Evolutionary conservation across 2,888 invertebrate genomes (phyloP), one percentile per base, ranked within the genome.

Genomic region (Ophion ellenae): DNA sequence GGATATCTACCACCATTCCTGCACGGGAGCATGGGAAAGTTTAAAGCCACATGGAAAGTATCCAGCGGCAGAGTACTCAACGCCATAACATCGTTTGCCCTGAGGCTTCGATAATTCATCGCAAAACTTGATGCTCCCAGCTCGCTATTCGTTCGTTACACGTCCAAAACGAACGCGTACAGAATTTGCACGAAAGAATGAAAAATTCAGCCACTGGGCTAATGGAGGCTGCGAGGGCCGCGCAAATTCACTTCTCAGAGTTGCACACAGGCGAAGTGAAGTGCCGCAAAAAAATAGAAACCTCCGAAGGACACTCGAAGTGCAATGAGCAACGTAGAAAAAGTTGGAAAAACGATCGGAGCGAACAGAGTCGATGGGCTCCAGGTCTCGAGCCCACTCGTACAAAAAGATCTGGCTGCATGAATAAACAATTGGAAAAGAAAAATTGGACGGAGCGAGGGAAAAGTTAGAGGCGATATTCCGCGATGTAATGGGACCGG

Each of bases 241-340:
- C 61, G 90, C 89, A 92, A 91, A 92, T 91, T 91, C 90, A 87
- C 91, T 92, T 91, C 90, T 88, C 89, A 87, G 84, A 87, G 83
- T 87, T 87, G 83, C 84, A 75, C 63, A 53, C 40, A 20, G 69
- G 17, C 14, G 57, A 66, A 61, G 74, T 45, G 36, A 61, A 75
- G 83, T 7, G 79, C 57, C 70, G 67, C 40, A 47, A 28, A 70
- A 79, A 66, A 66, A 76, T 73, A 76, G 40, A 83, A 66, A 76
- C 32, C 57, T 36, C 64, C 10, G 53, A 20, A 40, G 71, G 63
- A 64, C 61, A 69, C 53, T 85, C 67, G 71, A 76, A 70, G 76
- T 53, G 53, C 79, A 79, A 40, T 61, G 75, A 71, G 66, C 57
- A 66, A 57, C 76, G 63, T 73, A 69, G 45, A 32, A 80, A 77